Conservation (phyloP, 2,797 vertebrate species). For the Alcedo quadribrachys region DNA sequence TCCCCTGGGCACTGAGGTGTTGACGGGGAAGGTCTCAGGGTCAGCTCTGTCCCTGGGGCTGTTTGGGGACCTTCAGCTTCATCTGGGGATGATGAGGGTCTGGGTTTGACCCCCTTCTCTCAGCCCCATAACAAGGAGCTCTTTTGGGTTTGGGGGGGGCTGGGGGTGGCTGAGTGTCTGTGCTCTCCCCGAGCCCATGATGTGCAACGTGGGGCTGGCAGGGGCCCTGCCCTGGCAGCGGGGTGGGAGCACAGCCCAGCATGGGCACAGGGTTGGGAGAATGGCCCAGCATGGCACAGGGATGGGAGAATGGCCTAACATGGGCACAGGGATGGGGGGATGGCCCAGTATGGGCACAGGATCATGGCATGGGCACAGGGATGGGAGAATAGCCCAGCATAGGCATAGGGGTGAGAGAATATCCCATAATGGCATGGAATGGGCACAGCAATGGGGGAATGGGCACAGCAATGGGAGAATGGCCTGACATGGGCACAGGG, state of each 20-base stretch:
- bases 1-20: not conserved
- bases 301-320: no score
- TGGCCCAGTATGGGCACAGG: no score
- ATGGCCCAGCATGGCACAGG: not conserved
- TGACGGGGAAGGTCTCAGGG: rapidly evolving
- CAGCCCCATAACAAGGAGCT: rapidly evolving
- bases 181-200: rapidly evolving
- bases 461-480: not conserved
- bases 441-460: no score
- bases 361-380: no score
- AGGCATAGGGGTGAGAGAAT: not conserved
- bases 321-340: not conserved
- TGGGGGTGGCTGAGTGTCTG: not conserved
- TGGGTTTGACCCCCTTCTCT: not conserved
- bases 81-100: not conserved
- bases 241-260: rapidly evolving
- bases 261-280: no score
- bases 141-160: not conserved
- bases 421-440: no score
- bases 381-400: no score
- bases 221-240: not conserved
- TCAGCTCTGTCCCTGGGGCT: not conserved
- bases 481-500: not conserved
- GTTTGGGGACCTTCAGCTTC: not conserved
- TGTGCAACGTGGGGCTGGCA: rapidly evolving